These are phyloP conservation scores for Hylia prasina DNA, from an alignment of 2,113 vertebrate genomes.

Conservation along the genomic window DNA sequence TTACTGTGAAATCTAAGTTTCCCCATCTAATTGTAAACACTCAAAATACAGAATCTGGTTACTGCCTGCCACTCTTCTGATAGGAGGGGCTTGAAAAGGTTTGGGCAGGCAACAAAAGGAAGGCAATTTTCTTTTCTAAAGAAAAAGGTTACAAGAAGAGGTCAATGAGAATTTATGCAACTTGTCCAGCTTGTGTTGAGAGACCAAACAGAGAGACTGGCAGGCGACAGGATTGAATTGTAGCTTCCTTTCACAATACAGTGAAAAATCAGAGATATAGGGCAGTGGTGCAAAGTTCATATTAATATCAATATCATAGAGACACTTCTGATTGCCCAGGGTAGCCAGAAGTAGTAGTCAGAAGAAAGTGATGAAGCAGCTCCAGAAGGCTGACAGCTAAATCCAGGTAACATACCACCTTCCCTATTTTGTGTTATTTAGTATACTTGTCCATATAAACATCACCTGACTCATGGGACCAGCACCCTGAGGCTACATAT, in stretches of 20 bases:
- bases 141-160: not conserved
- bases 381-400: not conserved
- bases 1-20: conserved; percentile 46
- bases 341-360: not conserved
- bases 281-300: not conserved
- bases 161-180: not conserved
- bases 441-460: not conserved
- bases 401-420: not conserved
- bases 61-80: not conserved
- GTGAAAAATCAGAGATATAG: not conserved
- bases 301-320: not conserved
- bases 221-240: not conserved
- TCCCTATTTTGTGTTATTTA: rapidly evolving
- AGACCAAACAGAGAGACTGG: not conserved
- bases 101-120: not conserved
- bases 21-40: conserved; percentile 32
- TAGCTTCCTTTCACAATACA: not conserved
- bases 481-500: rapidly evolving
- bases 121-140: not conserved
- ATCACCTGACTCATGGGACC: no score
- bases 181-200: not conserved
- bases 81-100: not conserved
- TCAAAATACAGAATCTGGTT: conserved; percentile 8
- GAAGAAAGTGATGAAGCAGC: not conserved
- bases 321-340: not conserved